Conservation (phyloP, 2,113 vertebrate genomes). For the Tautogolabrus adspersus region DNA sequence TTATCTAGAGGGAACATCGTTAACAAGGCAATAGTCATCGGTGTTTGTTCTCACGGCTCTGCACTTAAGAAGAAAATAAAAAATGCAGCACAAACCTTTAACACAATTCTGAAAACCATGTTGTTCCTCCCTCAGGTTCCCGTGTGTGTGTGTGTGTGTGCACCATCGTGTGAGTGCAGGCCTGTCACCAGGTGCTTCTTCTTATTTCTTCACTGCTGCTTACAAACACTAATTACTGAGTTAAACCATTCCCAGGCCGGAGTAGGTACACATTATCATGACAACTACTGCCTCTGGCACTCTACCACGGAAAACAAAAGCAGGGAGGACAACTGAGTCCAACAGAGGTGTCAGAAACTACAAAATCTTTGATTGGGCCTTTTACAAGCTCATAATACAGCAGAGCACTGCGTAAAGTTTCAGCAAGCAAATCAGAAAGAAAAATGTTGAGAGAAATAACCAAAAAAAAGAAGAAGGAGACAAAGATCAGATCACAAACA, state of each 20-base stretch:
- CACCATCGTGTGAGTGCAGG: conserved; percentile 11
- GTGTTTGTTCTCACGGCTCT: conserved; percentile 26
- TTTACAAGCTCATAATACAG: conserved; percentile 47
- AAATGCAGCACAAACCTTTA: conserved; percentile 21
- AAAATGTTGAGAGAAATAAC: neutral
- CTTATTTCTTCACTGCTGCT: conserved; percentile 43
- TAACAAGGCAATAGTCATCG: neutral
- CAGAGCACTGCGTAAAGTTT: conserved; percentile 22
- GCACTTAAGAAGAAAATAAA: conserved; percentile 4
- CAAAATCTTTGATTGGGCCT: conserved; percentile 37
- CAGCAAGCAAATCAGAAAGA: neutral
- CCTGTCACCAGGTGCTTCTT: conserved; percentile 55
- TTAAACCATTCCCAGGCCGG: conserved; percentile 58
- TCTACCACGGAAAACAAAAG: conserved; percentile 36
- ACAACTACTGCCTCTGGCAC: conserved; percentile 55
- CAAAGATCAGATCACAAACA: neutral
- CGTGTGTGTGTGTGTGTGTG: conserved; percentile 51
- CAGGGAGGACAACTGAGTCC: conserved; percentile 31
- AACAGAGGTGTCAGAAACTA: conserved; percentile 48
- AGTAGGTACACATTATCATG: conserved; percentile 36
- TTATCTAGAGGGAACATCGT: neutral
- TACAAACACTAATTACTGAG: conserved; percentile 64
- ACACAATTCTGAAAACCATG: conserved; percentile 41
- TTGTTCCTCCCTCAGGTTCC: conserved; percentile 38
- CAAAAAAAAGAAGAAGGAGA: conserved; percentile 1